Conservation (phyloP, 2,888 invertebrate species). For the Hipparchia sbordonii region DNA sequence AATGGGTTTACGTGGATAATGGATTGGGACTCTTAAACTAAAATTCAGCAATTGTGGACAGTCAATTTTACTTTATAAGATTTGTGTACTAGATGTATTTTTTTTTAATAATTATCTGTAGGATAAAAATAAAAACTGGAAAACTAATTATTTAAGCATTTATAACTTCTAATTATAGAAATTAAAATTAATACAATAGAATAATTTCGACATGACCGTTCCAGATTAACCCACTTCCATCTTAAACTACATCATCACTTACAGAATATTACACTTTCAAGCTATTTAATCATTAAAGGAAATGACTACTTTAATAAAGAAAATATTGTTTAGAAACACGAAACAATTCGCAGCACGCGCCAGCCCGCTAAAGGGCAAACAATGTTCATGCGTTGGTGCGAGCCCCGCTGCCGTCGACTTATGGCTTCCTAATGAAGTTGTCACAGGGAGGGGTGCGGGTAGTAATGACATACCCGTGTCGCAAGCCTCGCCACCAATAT, state of each 20-base stretch:
- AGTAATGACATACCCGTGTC: conserved; percentile 35
- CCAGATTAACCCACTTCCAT: background rate
- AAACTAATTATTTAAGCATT: no score
- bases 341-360: conserved; percentile 40
- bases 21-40: background rate
- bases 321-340: background rate
- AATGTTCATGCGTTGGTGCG: conserved; percentile 37
- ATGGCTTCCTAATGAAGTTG: conserved; percentile 78
- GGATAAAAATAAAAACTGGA: background rate
- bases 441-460: conserved; percentile 43
- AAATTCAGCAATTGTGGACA: background rate
- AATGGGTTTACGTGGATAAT: background rate
- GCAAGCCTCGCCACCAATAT: conserved; percentile 9
- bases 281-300: background rate
- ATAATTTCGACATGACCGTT: background rate
- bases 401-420: conserved; percentile 60
- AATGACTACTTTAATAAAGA: background rate
- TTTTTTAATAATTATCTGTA: no score
- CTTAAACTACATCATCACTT: background rate
- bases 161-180: no score
- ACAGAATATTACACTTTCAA: background rate
- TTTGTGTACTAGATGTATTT: background rate
- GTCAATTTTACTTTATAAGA: background rate
- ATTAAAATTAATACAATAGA: no score
- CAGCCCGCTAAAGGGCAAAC: conserved; percentile 54